A percentile compares a stretch with the other conserved stretches of the same genome.
Evolutionary conservation across 2,113 vertebrate species (phyloP).

Genomic region (Anguilla rostrata): DNA sequence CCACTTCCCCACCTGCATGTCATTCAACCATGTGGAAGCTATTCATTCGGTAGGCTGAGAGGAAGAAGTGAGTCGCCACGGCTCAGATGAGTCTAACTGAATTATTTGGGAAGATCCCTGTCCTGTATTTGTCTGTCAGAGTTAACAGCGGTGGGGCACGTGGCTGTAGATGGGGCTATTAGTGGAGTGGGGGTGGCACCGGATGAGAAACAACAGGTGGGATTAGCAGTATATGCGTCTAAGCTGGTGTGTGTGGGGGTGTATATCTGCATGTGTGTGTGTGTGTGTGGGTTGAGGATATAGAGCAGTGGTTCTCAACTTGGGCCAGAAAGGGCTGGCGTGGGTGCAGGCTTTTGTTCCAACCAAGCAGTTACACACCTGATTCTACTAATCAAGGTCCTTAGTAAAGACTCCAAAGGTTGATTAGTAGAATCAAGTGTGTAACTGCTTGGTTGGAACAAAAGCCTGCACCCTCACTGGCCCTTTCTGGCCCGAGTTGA

Average conservation of each 20-base stretch:
- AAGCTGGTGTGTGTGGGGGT: neutral
- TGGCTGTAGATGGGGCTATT: neutral
- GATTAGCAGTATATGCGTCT: neutral
- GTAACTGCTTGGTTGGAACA: too few relatives aligned
- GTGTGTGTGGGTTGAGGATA: neutral
- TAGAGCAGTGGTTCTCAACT: too few relatives aligned
- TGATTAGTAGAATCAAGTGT: too few relatives aligned
- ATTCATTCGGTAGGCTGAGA: neutral
- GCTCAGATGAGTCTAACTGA: neutral
- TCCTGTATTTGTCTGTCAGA: neutral
- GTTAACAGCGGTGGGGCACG: neutral
- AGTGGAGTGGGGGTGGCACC: neutral
- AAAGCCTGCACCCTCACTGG: too few relatives aligned
- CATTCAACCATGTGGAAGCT: neutral
- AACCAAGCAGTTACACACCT: too few relatives aligned
- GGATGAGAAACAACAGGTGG: constrained; percentile 15
- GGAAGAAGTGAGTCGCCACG: neutral
- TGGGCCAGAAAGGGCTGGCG: too few relatives aligned
- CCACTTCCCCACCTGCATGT: neutral
- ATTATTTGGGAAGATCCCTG: neutral
- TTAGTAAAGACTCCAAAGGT: too few relatives aligned
- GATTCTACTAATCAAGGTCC: too few relatives aligned
- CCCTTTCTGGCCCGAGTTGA: too few relatives aligned
- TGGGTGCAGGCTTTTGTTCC: too few relatives aligned
- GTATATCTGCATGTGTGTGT: neutral